A percentile compares a stretch with the other conserved stretches of the same genome.
Evolutionary conservation across 2,888 invertebrate genomes (phyloP).

Genomic region (Malacosoma neustria): DNA sequence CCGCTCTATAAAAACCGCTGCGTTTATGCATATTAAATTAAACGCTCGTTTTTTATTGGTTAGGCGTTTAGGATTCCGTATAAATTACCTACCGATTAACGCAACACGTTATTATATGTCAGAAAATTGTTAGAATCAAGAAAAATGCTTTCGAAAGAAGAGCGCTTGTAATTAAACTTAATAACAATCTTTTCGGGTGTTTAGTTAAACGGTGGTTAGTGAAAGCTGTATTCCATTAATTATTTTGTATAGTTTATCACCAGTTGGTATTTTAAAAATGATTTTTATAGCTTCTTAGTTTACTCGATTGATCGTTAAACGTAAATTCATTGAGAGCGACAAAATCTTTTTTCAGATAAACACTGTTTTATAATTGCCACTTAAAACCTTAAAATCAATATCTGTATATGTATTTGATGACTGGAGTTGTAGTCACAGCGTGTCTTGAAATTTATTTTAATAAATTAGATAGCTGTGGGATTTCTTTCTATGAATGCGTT

Average conservation of each 20-base stretch:
- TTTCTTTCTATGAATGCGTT: neutral
- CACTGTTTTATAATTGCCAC: slow-evolving; percentile 36
- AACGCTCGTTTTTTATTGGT: slow-evolving; percentile 42
- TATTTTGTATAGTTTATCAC: slow-evolving; percentile 35
- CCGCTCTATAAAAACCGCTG: slow-evolving; percentile 23
- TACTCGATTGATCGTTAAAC: slow-evolving; percentile 15
- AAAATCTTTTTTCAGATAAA: slow-evolving; percentile 32
- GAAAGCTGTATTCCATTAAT: slow-evolving; percentile 36
- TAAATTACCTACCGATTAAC: slow-evolving; percentile 61
- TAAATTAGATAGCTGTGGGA: slow-evolving; percentile 14
- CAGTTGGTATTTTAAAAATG: slow-evolving; percentile 38
- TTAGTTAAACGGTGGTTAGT: slow-evolving; percentile 39
- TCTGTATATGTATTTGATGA: slow-evolving; percentile 41
- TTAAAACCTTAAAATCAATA: slow-evolving; percentile 36
- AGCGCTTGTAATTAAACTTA: slow-evolving; percentile 33
- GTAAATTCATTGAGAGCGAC: slow-evolving; percentile 2
- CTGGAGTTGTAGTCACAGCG: slow-evolving; percentile 32
- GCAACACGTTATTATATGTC: slow-evolving; percentile 50
- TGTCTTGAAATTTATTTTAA: slow-evolving; percentile 31
- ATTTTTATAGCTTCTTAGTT: slow-evolving; percentile 45
- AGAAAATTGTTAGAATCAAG: slow-evolving; percentile 35
- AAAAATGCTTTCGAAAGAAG: slow-evolving; percentile 30
- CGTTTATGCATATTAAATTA: slow-evolving; percentile 33
- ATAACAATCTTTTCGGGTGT: slow-evolving; percentile 33
- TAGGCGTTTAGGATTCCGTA: slow-evolving; percentile 53